These are phyloP conservation scores for Drosophila watanabei DNA, from an alignment of 1,140 invertebrate species.

Conservation along the genomic window DNA sequence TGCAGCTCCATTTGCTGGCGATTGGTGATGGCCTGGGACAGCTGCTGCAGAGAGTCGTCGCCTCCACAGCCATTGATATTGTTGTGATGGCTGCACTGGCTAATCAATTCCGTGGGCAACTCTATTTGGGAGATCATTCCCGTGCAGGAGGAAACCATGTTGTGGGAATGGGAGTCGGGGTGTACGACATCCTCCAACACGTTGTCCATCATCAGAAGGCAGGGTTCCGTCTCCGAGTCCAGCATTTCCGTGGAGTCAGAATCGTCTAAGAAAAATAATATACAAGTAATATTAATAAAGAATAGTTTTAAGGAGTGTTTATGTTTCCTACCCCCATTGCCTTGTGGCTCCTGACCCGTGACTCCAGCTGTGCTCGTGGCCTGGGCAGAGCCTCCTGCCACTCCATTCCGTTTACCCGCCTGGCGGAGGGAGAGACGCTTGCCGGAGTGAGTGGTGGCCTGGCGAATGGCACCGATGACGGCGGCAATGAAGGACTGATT, in stretches of 20 bases:
- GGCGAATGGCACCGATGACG: slow-evolving; percentile 89
- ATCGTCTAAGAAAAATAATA: slow-evolving; percentile 48
- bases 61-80: slow-evolving; percentile 72
- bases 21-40: slow-evolving; percentile 89
- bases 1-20: slow-evolving; percentile 86
- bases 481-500: slow-evolving; percentile 89
- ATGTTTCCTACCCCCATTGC: slow-evolving; percentile 47
- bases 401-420: slow-evolving; percentile 49
- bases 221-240: slow-evolving; percentile 92
- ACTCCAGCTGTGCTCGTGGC: slow-evolving; percentile 4
- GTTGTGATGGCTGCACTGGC: slow-evolving; percentile 69
- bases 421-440: slow-evolving; percentile 75
- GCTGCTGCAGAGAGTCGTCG: slow-evolving; percentile 89
- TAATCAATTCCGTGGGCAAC: slow-evolving; percentile 77
- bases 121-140: slow-evolving; percentile 85
- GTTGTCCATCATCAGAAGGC: slow-evolving; percentile 90
- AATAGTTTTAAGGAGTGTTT: accelerated
- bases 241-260: slow-evolving; percentile 89
- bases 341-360: slow-evolving; percentile 50
- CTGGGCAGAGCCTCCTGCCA: slow-evolving; percentile 20
- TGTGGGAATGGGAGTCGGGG: slow-evolving; percentile 89
- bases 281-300: background rate
- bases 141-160: slow-evolving; percentile 88
- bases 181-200: slow-evolving; percentile 89
- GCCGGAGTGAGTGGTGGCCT: slow-evolving; percentile 86